Evolutionary conservation across 2,113 vertebrate genomes (phyloP).

Genomic region (Notothenia coriiceps): DNA sequence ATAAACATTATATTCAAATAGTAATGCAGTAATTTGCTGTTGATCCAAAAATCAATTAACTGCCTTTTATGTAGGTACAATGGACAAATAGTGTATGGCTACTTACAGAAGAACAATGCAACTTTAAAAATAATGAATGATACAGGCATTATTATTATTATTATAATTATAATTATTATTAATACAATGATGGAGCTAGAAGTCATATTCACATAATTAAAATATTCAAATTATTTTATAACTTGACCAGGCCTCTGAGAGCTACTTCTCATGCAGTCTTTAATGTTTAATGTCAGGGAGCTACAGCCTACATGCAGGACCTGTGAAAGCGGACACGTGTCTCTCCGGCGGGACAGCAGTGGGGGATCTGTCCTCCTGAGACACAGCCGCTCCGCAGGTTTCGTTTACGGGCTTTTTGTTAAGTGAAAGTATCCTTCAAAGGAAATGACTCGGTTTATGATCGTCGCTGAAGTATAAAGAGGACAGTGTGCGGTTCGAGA

Average conservation of each 20-base stretch:
- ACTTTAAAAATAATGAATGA: neutral
- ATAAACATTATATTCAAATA: too few species aligned
- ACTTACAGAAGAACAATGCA: neutral
- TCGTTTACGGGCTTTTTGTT: neutral
- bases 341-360: neutral
- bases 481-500: neutral
- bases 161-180: neutral
- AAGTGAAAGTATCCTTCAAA: accelerated
- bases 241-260: neutral
- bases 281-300: neutral
- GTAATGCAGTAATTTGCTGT: too few species aligned
- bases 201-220: neutral
- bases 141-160: neutral
- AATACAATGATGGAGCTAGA: neutral
- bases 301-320: neutral
- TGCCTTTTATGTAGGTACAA: neutral
- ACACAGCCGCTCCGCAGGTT: neutral
- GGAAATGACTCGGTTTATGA: neutral
- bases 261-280: neutral
- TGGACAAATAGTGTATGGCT: neutral
- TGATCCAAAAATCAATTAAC: too few species aligned
- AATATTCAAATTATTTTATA: too few species aligned
- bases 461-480: neutral
- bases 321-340: neutral
- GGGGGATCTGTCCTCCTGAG: slow-evolving; percentile 16